Conservation (phyloP, 2,888 invertebrate genomes). For the Habrosyne pyritoides region DNA sequence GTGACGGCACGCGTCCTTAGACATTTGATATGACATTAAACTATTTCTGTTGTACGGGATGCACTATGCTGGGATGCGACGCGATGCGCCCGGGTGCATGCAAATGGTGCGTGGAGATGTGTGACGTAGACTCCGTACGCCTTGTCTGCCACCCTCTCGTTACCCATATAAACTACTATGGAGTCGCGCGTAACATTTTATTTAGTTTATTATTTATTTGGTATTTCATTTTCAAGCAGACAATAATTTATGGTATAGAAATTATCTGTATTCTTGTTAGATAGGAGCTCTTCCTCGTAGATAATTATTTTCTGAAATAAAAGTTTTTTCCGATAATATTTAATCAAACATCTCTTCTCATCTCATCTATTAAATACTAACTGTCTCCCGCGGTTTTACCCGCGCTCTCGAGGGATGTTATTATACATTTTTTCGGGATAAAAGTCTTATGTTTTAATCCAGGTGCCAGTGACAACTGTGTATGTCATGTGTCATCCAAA, state of each 20-base stretch:
- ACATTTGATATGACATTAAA: constrained; percentile 78
- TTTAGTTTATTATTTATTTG: not conserved
- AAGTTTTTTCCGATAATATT: too few relatives aligned
- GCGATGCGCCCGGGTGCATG: constrained; percentile 73
- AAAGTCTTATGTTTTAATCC: too few relatives aligned
- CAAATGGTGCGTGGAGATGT: constrained; percentile 80
- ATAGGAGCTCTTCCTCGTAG: too few relatives aligned
- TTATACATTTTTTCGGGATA: too few relatives aligned
- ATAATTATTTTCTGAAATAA: too few relatives aligned
- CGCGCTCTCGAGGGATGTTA: too few relatives aligned
- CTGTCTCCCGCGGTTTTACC: too few relatives aligned
- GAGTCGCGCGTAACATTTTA: constrained; percentile 38
- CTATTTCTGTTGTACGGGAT: constrained; percentile 69
- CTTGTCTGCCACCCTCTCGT: constrained; percentile 62
- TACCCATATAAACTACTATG: constrained; percentile 43
- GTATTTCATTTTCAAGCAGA: not conserved
- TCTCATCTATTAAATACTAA: too few relatives aligned
- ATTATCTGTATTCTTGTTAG: constrained; percentile 17
- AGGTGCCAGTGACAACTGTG: too few relatives aligned
- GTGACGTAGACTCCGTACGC: constrained; percentile 59
- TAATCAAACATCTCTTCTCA: too few relatives aligned
- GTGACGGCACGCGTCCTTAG: constrained; percentile 57
- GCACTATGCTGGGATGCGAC: constrained; percentile 49
- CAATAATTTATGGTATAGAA: not conserved
- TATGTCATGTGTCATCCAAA: too few relatives aligned